Evolutionary conservation across 2,113 vertebrate genomes (phyloP), one percentile per base, ranked within the genome.

Genomic region (Rhinoderma darwinii): DNA sequence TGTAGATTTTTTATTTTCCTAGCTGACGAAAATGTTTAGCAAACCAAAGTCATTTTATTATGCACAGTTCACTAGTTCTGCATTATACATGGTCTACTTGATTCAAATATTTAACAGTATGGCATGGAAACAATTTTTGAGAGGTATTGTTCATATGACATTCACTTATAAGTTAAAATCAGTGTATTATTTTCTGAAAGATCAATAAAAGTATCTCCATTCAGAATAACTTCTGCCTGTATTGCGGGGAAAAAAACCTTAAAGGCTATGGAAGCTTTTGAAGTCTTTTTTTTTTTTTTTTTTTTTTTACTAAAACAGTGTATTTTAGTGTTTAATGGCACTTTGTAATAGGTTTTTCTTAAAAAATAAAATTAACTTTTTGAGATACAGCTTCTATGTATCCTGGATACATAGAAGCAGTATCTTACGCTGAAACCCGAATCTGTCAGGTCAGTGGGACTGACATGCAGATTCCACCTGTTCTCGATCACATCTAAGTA

Each of bases 1-100:
- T 81, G 85, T 86, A 81, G 37, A 73, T 81, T 81, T 86, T 51
- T 79, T 70, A 41, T 80, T 63, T 68, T 56, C 32, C 74, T 37
- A 44, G 27, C 59, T 78, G 27, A 27, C 39, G 75, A 78, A 80
- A 32, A 50, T 86, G 85, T 86, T 72, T 86, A 86, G 41, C 85
- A 86, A 81, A 86, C 76, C 77, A 76, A 86, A 81, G n/a, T 78
- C 56, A 86, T 86, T 79, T 68, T 54, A 86, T 86, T 63, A 68
- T 78, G 18, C 20, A 86, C 74, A 79, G 74, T 86, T 50, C 84
- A 78, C 84, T 86, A 66, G 32, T 25, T 76, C 44, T 44, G 76
- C 41, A 78, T 85, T 77, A 77, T 47, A 41, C n/a, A 61, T 30
- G 61, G 72, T 77, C 75, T 59, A 68, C 56, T 86, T 39, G 18